Conservation (phyloP, 2,888 invertebrate genomes). For the Eristalinus aeneus region DNA sequence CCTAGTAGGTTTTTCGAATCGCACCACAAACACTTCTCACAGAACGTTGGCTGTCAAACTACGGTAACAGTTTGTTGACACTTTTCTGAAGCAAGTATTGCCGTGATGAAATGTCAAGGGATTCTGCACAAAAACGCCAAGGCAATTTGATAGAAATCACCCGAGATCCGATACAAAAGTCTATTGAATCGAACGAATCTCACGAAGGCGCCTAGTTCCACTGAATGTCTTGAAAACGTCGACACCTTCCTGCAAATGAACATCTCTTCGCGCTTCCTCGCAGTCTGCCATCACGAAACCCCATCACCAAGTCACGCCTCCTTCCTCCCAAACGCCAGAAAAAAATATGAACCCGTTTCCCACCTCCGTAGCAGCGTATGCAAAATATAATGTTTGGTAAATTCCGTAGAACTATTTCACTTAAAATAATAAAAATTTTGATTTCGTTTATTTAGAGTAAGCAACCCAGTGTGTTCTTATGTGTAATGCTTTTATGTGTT, state of each 20-base stretch:
- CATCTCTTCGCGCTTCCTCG: background rate
- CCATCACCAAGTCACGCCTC: slow-evolving; percentile 13
- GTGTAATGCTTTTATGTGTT: slow-evolving; percentile 62
- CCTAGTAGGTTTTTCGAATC: too few relatives aligned
- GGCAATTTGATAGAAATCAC: too few relatives aligned
- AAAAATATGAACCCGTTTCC: background rate
- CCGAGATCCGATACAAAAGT: too few relatives aligned
- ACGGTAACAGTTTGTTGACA: too few relatives aligned
- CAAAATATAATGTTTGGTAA: slow-evolving; percentile 26
- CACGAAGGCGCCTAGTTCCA: too few relatives aligned
- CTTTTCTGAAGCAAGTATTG: too few relatives aligned
- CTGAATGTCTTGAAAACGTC: background rate
- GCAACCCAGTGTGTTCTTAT: slow-evolving; percentile 36
- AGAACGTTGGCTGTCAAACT: too few relatives aligned
- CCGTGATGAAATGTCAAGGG: too few relatives aligned
- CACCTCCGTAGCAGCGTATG: slow-evolving; percentile 33
- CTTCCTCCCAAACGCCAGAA: background rate
- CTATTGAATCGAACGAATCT: too few relatives aligned
- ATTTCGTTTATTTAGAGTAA: slow-evolving; percentile 32
- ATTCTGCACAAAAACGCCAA: too few relatives aligned
- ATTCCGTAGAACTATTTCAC: slow-evolving; percentile 34
- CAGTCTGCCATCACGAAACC: background rate
- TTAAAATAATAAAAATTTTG: slow-evolving; percentile 26
- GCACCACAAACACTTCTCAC: too few relatives aligned
- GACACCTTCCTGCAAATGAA: background rate